A percentile compares a stretch with the other conserved stretches of the same genome.
phyloP scores from a whole-genome alignment of 1,140 invertebrate genomes.

The Brachionus sp. region DNA sequence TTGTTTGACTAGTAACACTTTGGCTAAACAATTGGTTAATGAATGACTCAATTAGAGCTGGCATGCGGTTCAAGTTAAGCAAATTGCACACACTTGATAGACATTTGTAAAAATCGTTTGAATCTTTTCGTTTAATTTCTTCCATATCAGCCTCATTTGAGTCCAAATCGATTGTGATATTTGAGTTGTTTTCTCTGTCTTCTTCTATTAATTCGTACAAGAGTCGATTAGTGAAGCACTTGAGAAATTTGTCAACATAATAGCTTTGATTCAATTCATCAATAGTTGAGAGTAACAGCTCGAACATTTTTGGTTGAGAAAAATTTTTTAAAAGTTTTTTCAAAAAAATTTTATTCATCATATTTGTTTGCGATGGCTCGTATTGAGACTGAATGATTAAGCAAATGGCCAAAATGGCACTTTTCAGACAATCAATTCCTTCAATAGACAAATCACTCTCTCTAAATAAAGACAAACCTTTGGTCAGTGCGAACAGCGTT shows the following conservation, averaged over 20 bases:
- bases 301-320: neutral
- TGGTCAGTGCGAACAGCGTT: neutral
- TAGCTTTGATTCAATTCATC: slow-evolving; percentile 11
- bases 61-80: slow-evolving; percentile 15
- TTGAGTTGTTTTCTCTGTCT: neutral
- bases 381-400: slow-evolving; percentile 2
- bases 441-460: neutral
- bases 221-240: neutral
- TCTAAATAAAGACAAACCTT: neutral
- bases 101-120: neutral
- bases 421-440: neutral
- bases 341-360: slow-evolving; percentile 29
- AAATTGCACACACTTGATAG: neutral
- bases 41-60: neutral
- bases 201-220: neutral
- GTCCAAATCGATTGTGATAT: neutral
- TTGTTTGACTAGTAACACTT: neutral
- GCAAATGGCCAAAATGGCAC: slow-evolving; percentile 19
- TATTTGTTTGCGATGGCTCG: neutral
- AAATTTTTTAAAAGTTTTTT: slow-evolving; percentile 37
- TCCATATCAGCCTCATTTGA: slow-evolving; percentile 9
- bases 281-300: neutral
- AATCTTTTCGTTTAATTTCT: neutral
- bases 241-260: slow-evolving; percentile 11
- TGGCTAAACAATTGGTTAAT: neutral